Base-by-base conservation (phyloP, 2,888 invertebrate genomes). In the Ptilodon capucinus region DNA sequence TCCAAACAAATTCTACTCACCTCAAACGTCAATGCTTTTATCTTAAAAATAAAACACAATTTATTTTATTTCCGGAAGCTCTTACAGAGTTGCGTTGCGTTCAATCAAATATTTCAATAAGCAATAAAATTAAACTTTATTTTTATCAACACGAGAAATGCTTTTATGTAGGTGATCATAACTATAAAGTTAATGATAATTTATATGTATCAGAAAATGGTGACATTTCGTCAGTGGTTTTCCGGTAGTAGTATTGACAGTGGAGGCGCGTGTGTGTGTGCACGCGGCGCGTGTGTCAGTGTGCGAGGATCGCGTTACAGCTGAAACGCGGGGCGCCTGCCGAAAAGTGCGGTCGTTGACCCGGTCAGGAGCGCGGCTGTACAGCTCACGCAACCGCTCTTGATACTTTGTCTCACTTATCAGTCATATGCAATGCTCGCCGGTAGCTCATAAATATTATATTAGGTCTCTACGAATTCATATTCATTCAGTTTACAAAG, bases 241-340 rank as follows among this genome's bases (percentile, higher is more conserved):
- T 80, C 79, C 75, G 74, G 78, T 69, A 68, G 54, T 54, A 42
- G 54, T 60, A 51, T 51, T 47, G 42, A n/a, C n/a, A n/a, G n/a
- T n/a, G n/a, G n/a, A 34, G 17, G 57, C 61, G 48, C 50, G 50
- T 48, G 55, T 43, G 43, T 34, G 30, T 38, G 48, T 16, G 32
- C 11, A 23, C 11, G 16, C 44, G 19, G 54, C 49, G 51, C 34
- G 42, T 40, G 46, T 60, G 83, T 80, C 77, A 82, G 86, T 61
- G 78, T 74, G 74, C 82, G 28, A 86, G 88, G 89, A 87, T 88
- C 87, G 78, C 80, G 74, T 90, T 89, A 88, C 90, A 90, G 89
- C 90, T 91, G 90, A 90, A 90, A 90, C 86, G 78, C 76, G 74
- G 87, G 80, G 84, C 85, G 87, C 86, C 86, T 88, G 89, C 90